Conservation (phyloP, 2,113 vertebrate genomes). For the Gavia stellata region DNA sequence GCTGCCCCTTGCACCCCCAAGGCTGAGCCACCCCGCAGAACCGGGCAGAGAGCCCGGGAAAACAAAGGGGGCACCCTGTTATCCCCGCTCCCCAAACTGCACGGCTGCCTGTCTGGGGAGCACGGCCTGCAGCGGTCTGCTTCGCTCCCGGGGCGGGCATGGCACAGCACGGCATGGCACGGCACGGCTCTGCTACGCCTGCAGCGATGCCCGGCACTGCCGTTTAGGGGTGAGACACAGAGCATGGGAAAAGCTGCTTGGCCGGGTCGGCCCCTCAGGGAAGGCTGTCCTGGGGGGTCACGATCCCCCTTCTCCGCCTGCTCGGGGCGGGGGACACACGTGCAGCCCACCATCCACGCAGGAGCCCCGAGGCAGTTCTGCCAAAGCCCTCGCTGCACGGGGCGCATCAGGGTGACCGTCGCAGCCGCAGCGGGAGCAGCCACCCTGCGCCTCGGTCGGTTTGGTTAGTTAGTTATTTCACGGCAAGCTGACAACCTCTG, state of each 20-base stretch:
- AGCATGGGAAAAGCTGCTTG: not conserved
- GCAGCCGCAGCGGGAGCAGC: not conserved
- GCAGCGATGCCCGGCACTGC: not conserved
- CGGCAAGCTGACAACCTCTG: not conserved
- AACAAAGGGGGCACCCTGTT: fast-evolving
- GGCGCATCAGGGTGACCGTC: not conserved
- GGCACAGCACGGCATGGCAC: fast-evolving
- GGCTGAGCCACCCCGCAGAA: fast-evolving
- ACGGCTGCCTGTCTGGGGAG: not conserved
- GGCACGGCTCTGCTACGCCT: not conserved
- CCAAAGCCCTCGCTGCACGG: not conserved
- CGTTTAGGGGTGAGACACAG: too few relatives aligned
- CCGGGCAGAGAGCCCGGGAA: fast-evolving
- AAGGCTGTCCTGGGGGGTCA: too few relatives aligned
- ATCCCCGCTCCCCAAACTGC: fast-evolving
- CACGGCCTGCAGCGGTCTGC: not conserved
- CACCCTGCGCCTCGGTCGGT: not conserved
- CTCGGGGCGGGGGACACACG: not conserved
- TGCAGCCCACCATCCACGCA: not conserved
- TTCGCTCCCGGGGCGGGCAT: fast-evolving
- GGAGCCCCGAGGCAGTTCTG: not conserved
- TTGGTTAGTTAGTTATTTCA: too few relatives aligned
- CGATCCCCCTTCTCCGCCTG: not conserved
- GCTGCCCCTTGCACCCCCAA: not conserved
- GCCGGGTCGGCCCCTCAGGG: too few relatives aligned